A percentile compares a stretch with the other conserved stretches of the same genome.
These are phyloP conservation scores for Periparus ater DNA, from an alignment of 2,797 vertebrate species.

Conservation along the genomic window DNA sequence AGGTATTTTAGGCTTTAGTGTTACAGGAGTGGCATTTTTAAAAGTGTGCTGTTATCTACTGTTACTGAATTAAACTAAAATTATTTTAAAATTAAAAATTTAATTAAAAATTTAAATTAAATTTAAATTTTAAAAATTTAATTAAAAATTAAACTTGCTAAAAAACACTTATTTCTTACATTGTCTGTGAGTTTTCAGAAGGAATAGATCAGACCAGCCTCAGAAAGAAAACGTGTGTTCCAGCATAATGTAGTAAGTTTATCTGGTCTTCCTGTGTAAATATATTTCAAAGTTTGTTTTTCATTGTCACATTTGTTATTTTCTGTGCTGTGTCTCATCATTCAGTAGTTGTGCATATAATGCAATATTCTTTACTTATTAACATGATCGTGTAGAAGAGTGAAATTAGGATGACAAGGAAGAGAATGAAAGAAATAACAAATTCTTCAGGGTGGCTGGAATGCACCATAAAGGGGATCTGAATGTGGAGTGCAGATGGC, in stretches of 20 bases:
- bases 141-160: background rate
- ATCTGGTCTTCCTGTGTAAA: background rate
- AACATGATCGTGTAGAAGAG: background rate
- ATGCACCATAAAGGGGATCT: background rate
- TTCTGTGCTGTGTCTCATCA: background rate
- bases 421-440: background rate
- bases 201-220: background rate
- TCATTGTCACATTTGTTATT: background rate
- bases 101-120: too few relatives aligned
- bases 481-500: background rate
- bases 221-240: background rate
- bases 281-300: background rate
- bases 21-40: background rate
- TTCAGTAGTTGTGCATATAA: background rate
- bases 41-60: background rate
- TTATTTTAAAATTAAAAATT: too few relatives aligned
- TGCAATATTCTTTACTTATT: background rate
- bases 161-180: background rate
- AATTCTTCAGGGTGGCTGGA: background rate
- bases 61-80: background rate
- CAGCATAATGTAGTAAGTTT: background rate
- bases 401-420: background rate
- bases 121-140: too few relatives aligned
- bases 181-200: background rate
- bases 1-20: background rate